These are phyloP conservation scores for Bembecia ichneumoniformis DNA, from an alignment of 2,888 invertebrate species.

Conservation along the genomic window DNA sequence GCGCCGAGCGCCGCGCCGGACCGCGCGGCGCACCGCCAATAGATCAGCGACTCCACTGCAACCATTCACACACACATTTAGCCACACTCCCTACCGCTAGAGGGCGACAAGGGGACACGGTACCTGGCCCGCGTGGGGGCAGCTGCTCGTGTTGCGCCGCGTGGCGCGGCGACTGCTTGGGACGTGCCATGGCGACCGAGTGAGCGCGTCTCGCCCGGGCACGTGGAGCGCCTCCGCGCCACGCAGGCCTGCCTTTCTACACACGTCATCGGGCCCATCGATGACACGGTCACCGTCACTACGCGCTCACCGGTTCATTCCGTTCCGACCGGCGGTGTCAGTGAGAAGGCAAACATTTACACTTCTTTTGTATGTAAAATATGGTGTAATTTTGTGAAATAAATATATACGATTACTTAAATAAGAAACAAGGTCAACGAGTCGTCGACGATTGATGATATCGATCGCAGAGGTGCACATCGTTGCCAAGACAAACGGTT, in stretches of 20 bases:
- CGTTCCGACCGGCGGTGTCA: no score
- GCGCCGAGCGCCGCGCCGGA: slow-evolving; percentile 95
- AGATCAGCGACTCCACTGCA: slow-evolving; percentile 94
- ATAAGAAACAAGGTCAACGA: no score
- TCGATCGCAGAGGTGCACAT: slow-evolving; percentile 9
- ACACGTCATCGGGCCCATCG: slow-evolving; percentile 25
- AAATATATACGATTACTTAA: no score
- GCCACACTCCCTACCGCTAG: neutral
- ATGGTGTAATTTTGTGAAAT: no score
- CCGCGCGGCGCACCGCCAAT: slow-evolving; percentile 97
- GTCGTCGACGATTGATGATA: no score
- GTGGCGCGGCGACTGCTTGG: slow-evolving; percentile 66
- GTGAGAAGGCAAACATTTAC: no score
- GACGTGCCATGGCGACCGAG: slow-evolving; percentile 64
- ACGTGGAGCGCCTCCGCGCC: slow-evolving; percentile 25
- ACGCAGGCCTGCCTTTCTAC: slow-evolving; percentile 20
- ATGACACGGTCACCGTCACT: slow-evolving; percentile 25
- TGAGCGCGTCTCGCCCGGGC: slow-evolving; percentile 33
- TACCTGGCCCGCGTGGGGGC: slow-evolving; percentile 69
- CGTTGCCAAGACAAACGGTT: slow-evolving; percentile 27
- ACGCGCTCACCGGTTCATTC: neutral
- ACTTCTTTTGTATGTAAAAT: no score
- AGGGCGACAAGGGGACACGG: slow-evolving; percentile 5
- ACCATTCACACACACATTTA: slow-evolving; percentile 16
- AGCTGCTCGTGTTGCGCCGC: slow-evolving; percentile 52